A percentile compares a stretch with the other conserved stretches of the same genome.
Evolutionary conservation across 2,113 vertebrate genomes (phyloP).

Genomic region (Nipponia nippon): DNA sequence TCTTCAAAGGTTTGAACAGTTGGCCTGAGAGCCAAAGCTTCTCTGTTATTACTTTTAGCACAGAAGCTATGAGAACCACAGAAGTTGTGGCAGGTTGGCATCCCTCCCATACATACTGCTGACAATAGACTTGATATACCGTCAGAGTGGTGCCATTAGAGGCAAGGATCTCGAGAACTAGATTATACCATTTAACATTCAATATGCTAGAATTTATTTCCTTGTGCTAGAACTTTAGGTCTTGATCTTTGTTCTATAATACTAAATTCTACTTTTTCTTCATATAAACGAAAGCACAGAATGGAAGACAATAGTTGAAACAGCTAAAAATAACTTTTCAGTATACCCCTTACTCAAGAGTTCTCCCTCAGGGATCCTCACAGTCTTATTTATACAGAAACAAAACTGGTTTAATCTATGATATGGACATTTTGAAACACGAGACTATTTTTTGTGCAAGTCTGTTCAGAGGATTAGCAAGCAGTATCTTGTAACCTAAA

Average conservation of each 20-base stretch:
- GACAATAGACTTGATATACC: background rate
- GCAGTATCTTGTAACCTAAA: background rate
- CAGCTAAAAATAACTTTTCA: background rate
- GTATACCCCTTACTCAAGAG: background rate
- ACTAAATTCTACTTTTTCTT: background rate
- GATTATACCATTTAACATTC: background rate
- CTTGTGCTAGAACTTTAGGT: background rate
- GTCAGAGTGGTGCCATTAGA: accelerated
- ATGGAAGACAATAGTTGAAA: background rate
- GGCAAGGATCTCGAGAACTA: background rate
- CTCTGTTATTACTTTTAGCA: background rate
- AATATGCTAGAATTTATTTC: background rate
- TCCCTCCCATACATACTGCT: background rate
- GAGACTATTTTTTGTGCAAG: background rate
- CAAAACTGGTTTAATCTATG: background rate
- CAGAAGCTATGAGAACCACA: background rate
- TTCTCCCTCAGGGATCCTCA: background rate
- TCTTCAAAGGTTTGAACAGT: background rate
- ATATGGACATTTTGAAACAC: background rate
- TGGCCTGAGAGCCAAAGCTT: background rate
- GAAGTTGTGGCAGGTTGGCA: background rate
- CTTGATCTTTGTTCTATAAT: background rate
- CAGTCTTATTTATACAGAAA: background rate
- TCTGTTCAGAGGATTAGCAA: background rate
- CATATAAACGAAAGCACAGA: background rate